phyloP scores from a whole-genome alignment of 2,888 invertebrate genomes.

The Allolobophora icterica region DNA sequence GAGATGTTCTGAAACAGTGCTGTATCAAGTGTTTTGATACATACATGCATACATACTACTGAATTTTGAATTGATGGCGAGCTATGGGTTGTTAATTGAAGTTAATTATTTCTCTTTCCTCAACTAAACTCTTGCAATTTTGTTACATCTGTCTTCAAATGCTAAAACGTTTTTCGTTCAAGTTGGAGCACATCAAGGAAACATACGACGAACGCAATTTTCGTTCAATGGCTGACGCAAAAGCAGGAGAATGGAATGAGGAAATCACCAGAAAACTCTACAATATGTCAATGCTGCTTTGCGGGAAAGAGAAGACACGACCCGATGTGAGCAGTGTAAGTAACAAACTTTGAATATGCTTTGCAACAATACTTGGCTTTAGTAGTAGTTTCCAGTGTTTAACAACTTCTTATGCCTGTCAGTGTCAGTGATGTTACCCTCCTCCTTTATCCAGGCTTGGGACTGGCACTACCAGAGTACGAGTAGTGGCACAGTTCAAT shows the following conservation, averaged over 20 bases:
- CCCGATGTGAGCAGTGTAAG: neutral
- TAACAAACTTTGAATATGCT: neutral
- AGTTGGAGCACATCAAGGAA: slow-evolving; percentile 24
- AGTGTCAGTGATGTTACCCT: no score
- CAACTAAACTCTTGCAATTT: neutral
- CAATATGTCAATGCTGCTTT: neutral
- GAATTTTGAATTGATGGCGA: no score
- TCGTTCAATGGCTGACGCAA: neutral
- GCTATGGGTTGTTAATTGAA: neutral
- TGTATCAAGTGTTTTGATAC: no score
- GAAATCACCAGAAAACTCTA: neutral
- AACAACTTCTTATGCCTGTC: no score
- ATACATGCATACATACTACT: no score
- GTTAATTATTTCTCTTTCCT: neutral
- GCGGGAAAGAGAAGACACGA: slow-evolving; percentile 13
- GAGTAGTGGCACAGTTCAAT: no score
- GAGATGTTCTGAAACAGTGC: no score
- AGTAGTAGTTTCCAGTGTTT: neutral
- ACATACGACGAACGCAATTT: neutral
- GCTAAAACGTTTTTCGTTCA: neutral
- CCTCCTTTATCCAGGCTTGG: no score
- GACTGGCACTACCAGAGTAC: no score
- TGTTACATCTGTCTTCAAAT: neutral
- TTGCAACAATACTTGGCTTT: neutral
- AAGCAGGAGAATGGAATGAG: neutral